A percentile compares a stretch with the other conserved stretches of the same genome.
phyloP scores from a whole-genome alignment of 2,113 vertebrate genomes.

The Tetrao urogallus region DNA sequence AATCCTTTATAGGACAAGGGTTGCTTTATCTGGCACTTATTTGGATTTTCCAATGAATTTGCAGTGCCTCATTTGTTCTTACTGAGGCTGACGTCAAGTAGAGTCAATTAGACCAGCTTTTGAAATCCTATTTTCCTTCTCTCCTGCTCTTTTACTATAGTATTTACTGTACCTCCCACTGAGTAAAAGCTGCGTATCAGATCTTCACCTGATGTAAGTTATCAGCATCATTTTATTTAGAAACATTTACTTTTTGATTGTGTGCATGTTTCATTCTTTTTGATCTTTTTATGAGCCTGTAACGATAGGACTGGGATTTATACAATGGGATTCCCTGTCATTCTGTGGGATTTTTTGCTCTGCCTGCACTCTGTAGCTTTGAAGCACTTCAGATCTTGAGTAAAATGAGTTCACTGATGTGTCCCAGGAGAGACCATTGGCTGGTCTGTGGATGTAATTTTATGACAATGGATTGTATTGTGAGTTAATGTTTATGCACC shows the following conservation, averaged over 20 bases:
- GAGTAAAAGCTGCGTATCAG: background rate
- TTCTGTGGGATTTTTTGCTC: constrained; percentile 41
- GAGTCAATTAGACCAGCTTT: background rate
- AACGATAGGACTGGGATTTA: constrained; percentile 26
- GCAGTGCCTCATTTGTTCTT: background rate
- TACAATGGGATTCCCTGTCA: background rate
- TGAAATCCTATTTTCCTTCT: background rate
- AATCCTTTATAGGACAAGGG: background rate
- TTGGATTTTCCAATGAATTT: background rate
- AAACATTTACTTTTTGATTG: constrained; percentile 30
- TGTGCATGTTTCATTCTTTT: constrained; percentile 16
- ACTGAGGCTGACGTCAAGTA: background rate
- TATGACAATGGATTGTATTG: constrained; percentile 31
- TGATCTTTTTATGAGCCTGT: constrained; percentile 15
- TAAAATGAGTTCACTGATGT: constrained; percentile 41
- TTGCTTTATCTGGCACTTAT: background rate
- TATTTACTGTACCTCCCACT: background rate
- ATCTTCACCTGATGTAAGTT: background rate
- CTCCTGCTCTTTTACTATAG: background rate
- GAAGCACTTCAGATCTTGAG: constrained; percentile 50
- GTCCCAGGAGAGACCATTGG: constrained; percentile 41
- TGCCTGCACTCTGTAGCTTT: background rate
- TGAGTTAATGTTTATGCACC: constrained; percentile 46
- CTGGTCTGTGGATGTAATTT: constrained; percentile 9
- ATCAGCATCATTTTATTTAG: constrained; percentile 1